Conservation (phyloP, 1,140 invertebrate species). For the Drosophila bifasciata region DNA sequence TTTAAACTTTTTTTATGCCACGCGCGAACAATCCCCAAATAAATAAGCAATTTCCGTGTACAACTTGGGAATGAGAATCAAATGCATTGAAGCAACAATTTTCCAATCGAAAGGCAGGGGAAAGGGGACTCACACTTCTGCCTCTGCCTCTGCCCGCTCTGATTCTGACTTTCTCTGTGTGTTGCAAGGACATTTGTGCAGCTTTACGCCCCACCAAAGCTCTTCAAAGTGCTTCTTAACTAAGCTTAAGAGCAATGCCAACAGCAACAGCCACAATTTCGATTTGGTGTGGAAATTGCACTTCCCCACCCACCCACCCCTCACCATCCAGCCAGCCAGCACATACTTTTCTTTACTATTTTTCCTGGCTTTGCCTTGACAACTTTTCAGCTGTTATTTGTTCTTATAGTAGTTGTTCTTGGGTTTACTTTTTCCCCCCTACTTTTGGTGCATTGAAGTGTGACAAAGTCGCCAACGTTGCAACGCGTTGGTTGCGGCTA, state of each 20-base stretch:
- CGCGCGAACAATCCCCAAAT: conserved; percentile 50
- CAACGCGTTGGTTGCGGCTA: conserved; percentile 30
- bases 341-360: conserved; percentile 5
- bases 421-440: conserved; percentile 3
- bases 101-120: conserved; percentile 14
- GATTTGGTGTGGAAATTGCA: conserved; percentile 64
- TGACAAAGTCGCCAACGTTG: conserved; percentile 55
- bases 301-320: conserved; percentile 14
- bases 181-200: conserved; percentile 52
- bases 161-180: too few species aligned
- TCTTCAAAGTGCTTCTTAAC: conserved; percentile 71
- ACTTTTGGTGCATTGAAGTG: conserved; percentile 44
- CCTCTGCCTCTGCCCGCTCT: too few species aligned
- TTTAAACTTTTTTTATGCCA: conserved; percentile 24
- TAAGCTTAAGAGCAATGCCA: conserved; percentile 75
- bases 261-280: conserved; percentile 45
- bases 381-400: conserved; percentile 46
- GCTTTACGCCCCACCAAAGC: conserved; percentile 68
- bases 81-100: conserved; percentile 72
- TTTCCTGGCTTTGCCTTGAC: conserved; percentile 12
- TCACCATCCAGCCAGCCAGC: not conserved
- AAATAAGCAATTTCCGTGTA: conserved; percentile 69
- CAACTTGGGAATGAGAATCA: conserved; percentile 44
- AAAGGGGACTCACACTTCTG: not conserved
- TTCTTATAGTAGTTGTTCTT: conserved; percentile 37